These are phyloP conservation scores for Hylomyscus alleni DNA, from an alignment of 2,797 vertebrate genomes.

Conservation along the genomic window DNA sequence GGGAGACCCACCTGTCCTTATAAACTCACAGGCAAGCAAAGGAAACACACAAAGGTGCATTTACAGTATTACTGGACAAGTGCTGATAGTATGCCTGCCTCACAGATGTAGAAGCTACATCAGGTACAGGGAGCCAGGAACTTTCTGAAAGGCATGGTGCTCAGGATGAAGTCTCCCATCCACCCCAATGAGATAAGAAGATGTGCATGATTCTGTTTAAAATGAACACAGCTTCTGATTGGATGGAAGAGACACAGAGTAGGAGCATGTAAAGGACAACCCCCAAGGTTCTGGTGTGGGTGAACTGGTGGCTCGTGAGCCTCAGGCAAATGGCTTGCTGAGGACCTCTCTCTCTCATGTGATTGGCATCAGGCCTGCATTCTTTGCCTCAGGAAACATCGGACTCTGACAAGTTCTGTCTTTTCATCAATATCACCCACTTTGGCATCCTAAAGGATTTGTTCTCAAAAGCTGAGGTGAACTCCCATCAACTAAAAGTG, in stretches of 20 bases:
- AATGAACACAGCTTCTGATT: not conserved
- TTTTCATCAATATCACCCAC: slow-evolving; percentile 66
- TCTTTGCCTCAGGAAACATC: not conserved
- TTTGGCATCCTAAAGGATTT: slow-evolving; percentile 69
- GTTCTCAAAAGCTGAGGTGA: slow-evolving; percentile 82
- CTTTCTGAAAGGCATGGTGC: not conserved
- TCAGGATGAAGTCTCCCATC: not conserved
- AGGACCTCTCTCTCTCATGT: not conserved
- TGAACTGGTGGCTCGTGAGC: fast-evolving
- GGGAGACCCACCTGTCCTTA: not conserved
- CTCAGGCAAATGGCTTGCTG: not conserved
- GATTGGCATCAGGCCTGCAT: not conserved
- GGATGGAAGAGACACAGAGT: not conserved
- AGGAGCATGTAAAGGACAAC: not conserved
- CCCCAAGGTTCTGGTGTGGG: not conserved
- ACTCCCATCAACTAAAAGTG: slow-evolving; percentile 81
- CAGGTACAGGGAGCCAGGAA: not conserved
- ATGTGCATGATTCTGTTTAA: not conserved
- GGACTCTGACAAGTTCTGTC: slow-evolving; percentile 15
- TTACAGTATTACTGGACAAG: fast-evolving
- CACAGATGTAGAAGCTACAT: not conserved
- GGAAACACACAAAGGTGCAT: not conserved
- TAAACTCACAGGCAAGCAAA: not conserved
- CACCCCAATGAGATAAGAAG: not conserved
- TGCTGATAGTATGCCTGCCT: fast-evolving